Base-by-base conservation (phyloP, 2,888 invertebrate genomes). In the Drosophila limbata region DNA sequence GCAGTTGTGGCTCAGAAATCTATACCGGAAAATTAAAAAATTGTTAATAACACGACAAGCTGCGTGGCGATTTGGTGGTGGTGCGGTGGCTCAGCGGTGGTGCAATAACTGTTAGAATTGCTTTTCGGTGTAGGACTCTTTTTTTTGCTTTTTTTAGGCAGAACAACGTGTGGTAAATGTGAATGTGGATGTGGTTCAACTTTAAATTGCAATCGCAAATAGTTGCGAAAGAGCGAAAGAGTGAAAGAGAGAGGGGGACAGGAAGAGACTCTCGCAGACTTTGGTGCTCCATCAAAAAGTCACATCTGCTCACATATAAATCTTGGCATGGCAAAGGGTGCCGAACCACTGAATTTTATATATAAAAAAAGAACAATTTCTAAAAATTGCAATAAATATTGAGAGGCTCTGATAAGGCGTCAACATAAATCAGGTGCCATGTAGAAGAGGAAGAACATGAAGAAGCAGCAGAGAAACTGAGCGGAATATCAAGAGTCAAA, bases 371-470 rank as follows among this genome's bases (percentile, higher is more conserved):
- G 84, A 82, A 88, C 82, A 84, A 87, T 83, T 89, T 89, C 88
- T 90, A 88, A 89, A 84, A 88, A 90, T 90, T 90, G 92, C 91
- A 91, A 92, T 92, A 92, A 92, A 92, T 92, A 92, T 91, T 90
- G 88, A 84, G 81, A 76, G 85, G 86, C 91, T 85, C 92, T 92
- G 92, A 92, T 92, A 92, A 92, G 91, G 91, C 91, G 92, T 92
- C 92, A 91, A 91, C 92, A 92, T 92, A 92, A 92, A 92, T 92
- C 92, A 92, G 91, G 64, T 81, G 73, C 79, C 81, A 76, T 73
- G 79, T 69, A 61, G 37, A 44, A 21, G 61, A 55, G 11, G 35
- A 25, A 42, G 55, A 39, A 52, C 31, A 57, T 35, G 51, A 13
- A 45, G 21, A 55, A 52, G 53, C 31, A 50, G 21, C 19, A 40